A percentile compares a stretch with the other conserved stretches of the same genome.
phyloP scores from a whole-genome alignment of 1,140 invertebrate species.

The Bombus soroeensis region DNA sequence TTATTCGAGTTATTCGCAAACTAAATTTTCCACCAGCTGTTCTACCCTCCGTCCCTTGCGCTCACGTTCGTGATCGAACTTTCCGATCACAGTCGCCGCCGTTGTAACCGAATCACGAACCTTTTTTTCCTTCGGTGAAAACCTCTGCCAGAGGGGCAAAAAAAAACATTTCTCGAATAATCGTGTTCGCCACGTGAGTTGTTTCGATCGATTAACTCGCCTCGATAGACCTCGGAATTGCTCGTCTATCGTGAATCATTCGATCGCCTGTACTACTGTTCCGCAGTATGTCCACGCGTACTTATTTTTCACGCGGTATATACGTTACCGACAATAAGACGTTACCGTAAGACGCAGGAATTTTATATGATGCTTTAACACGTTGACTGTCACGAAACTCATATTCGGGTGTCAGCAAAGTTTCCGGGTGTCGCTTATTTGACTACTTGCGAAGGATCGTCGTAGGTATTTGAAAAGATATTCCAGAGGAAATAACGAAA shows the following conservation, averaged over 20 bases:
- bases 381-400: too few species aligned
- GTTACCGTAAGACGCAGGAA: too few species aligned
- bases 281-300: not conserved
- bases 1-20: slow-evolving; percentile 54
- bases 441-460: too few species aligned
- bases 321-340: not conserved
- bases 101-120: slow-evolving; percentile 31
- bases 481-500: too few species aligned
- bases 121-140: not conserved
- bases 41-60: not conserved
- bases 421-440: too few species aligned
- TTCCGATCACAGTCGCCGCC: slow-evolving; percentile 27
- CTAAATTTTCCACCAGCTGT: slow-evolving; percentile 49
- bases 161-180: slow-evolving; percentile 24
- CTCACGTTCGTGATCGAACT: slow-evolving; percentile 36
- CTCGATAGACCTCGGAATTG: not conserved
- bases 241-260: not conserved
- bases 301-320: not conserved
- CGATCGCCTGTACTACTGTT: not conserved
- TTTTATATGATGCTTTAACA: too few species aligned
- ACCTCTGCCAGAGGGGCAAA: not conserved
- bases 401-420: too few species aligned
- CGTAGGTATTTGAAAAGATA: too few species aligned
- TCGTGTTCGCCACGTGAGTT: not conserved
- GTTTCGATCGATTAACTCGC: slow-evolving; percentile 12